phyloP scores from a whole-genome alignment of 2,797 vertebrate genomes.

The Pyrocephalus nanus region DNA sequence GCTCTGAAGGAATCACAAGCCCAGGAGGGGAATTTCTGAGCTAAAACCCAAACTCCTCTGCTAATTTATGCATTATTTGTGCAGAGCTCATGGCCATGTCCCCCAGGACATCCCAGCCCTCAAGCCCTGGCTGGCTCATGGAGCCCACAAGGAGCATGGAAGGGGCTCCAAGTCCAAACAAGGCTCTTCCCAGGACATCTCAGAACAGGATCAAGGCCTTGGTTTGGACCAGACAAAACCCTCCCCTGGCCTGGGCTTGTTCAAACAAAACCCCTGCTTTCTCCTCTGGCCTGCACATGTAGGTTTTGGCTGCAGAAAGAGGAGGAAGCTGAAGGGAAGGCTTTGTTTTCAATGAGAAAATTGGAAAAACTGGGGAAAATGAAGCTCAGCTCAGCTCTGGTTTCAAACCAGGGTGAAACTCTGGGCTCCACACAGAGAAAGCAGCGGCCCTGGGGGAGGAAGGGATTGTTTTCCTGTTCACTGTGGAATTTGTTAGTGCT shows the following conservation, averaged over 20 bases:
- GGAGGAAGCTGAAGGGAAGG: neutral
- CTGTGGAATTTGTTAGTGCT: constrained; percentile 25
- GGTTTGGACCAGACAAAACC: constrained; percentile 3
- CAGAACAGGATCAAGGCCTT: neutral
- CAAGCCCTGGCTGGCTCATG: neutral
- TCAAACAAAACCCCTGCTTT: neutral
- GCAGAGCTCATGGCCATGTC: neutral
- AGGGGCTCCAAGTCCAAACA: neutral
- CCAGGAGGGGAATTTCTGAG: neutral
- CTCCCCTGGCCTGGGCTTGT: neutral
- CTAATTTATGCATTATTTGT: neutral
- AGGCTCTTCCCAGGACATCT: neutral
- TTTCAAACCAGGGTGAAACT: neutral
- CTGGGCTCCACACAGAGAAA: neutral
- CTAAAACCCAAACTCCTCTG: neutral
- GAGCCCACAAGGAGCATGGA: neutral
- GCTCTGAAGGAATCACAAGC: neutral
- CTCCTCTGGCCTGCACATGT: neutral
- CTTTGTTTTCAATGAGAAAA: neutral
- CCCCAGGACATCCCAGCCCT: neutral
- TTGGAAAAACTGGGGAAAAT: neutral
- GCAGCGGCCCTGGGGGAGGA: neutral
- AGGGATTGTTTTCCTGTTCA: constrained; percentile 25
- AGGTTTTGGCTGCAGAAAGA: neutral
- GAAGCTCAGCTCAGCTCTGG: neutral